phyloP scores from a whole-genome alignment of 1,140 invertebrate genomes.

The Drosophila insularis region DNA sequence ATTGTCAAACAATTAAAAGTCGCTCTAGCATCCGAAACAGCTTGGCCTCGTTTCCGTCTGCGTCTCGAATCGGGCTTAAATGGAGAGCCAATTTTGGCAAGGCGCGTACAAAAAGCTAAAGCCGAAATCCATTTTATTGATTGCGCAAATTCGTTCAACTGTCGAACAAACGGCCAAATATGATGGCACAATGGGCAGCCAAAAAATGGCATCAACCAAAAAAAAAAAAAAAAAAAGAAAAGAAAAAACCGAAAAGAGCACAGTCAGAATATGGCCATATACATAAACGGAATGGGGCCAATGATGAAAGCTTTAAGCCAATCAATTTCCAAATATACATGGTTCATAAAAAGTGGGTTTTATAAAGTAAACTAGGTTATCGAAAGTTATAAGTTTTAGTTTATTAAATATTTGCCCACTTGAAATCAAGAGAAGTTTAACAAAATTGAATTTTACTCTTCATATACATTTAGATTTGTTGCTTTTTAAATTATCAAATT shows the following conservation, averaged over 20 bases:
- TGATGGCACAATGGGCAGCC: constrained; percentile 46
- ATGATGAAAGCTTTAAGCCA: not conserved
- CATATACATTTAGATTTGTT: too few relatives aligned
- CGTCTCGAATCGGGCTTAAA: constrained; percentile 30
- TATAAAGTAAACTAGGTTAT: not conserved
- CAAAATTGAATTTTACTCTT: too few relatives aligned
- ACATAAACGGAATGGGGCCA: constrained; percentile 9
- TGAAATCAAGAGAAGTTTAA: not conserved
- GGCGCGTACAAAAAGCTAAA: constrained; percentile 27
- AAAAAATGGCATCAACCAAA: constrained; percentile 4
- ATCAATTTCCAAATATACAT: not conserved
- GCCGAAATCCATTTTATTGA: constrained; percentile 66
- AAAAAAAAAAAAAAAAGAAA: too few relatives aligned
- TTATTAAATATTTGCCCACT: not conserved
- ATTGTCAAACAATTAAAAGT: constrained; percentile 69
- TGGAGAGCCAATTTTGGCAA: constrained; percentile 34
- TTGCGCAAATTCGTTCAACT: constrained; percentile 64
- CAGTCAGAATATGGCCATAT: constrained; percentile 28
- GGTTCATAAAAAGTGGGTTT: not conserved
- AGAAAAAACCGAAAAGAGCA: constrained; percentile 10
- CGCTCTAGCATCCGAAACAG: constrained; percentile 16
- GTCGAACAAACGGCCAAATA: constrained; percentile 62
- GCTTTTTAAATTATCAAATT: not conserved
- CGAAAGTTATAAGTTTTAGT: not conserved
- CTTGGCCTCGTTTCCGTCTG: constrained; percentile 9